phyloP scores from a whole-genome alignment of 2,888 invertebrate genomes.

The Leucozona laternaria region DNA sequence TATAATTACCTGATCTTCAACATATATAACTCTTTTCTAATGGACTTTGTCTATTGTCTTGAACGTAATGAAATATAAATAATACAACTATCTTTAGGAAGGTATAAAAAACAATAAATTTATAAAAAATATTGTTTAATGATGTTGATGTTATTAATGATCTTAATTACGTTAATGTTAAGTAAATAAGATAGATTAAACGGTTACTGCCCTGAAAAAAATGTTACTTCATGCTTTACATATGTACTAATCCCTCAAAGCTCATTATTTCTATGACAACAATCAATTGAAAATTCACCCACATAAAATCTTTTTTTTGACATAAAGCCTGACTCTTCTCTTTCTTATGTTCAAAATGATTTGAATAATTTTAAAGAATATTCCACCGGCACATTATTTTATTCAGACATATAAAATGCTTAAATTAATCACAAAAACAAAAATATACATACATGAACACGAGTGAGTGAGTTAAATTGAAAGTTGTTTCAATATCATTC shows the following conservation, averaged over 20 bases:
- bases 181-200: neutral
- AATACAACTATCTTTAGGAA: no score
- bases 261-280: neutral
- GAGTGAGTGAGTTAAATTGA: slow-evolving; percentile 44
- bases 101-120: no score
- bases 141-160: neutral
- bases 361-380: slow-evolving; percentile 35
- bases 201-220: slow-evolving; percentile 13
- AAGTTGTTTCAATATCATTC: slow-evolving; percentile 62
- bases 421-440: neutral
- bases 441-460: neutral
- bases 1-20: neutral
- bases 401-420: neutral
- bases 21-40: no score
- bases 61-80: neutral
- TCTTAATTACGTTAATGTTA: neutral
- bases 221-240: neutral
- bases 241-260: neutral
- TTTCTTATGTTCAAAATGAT: neutral
- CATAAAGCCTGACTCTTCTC: neutral
- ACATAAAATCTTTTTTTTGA: neutral
- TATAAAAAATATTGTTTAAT: neutral
- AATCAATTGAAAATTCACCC: slow-evolving; percentile 15
- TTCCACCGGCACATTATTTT: slow-evolving; percentile 11
- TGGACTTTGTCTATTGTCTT: neutral